Conservation (phyloP, 2,888 invertebrate species). For the Eurytoma californica region DNA sequence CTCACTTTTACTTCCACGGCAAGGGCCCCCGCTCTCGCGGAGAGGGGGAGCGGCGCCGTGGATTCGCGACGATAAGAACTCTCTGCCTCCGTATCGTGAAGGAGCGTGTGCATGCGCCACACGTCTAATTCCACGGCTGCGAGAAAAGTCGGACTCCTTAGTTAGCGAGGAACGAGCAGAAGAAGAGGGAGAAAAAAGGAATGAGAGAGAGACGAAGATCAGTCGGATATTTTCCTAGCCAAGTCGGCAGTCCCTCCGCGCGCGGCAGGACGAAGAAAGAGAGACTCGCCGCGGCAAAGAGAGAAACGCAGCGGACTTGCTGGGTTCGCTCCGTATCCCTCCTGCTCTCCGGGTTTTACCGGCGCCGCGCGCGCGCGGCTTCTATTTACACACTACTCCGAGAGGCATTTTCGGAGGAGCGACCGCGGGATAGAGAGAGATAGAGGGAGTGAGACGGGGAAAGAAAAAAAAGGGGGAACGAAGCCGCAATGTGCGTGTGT, state of each 20-base stretch:
- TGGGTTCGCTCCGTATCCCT: conserved; percentile 25
- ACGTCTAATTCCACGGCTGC: background rate
- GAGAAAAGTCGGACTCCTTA: background rate
- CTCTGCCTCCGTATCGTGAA: background rate
- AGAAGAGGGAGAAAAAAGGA: conserved; percentile 7
- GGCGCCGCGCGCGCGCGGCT: background rate
- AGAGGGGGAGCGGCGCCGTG: background rate
- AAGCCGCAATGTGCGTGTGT: background rate
- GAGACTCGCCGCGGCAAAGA: conserved; percentile 6
- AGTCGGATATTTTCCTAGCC: conserved; percentile 33
- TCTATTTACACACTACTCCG: conserved; percentile 41
- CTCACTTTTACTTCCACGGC: too few relatives aligned
- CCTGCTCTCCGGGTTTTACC: background rate
- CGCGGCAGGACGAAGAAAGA: conserved; percentile 29
- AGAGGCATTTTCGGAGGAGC: conserved; percentile 16
- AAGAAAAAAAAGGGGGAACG: background rate
- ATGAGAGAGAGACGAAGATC: background rate
- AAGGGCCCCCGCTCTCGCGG: too few relatives aligned
- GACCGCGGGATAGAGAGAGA: background rate
- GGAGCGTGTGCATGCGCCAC: background rate
- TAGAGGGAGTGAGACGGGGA: background rate
- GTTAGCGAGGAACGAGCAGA: background rate
- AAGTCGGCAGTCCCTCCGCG: background rate
- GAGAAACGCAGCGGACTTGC: conserved; percentile 26
- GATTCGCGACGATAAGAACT: background rate